A percentile compares a stretch with the other conserved stretches of the same genome.
These are phyloP conservation scores for Phengaris arion DNA, from an alignment of 2,888 invertebrate species.

Conservation along the genomic window DNA sequence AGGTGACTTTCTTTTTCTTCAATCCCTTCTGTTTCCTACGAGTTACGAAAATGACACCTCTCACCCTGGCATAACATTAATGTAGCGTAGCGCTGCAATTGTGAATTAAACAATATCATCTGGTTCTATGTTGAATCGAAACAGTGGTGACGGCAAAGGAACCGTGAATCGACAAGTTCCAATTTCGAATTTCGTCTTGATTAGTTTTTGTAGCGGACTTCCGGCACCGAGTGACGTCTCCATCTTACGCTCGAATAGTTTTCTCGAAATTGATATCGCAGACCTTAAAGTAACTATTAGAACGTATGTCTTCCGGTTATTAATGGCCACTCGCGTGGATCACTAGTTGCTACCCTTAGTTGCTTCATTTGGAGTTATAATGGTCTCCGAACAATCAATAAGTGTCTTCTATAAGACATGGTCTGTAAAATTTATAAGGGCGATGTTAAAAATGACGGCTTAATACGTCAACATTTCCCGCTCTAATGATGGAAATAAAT, in stretches of 20 bases:
- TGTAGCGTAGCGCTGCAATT: not conserved
- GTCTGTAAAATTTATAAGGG: slow-evolving; percentile 34
- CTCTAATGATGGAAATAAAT: slow-evolving; percentile 48
- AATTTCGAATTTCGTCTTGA: slow-evolving; percentile 68
- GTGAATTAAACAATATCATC: slow-evolving; percentile 25
- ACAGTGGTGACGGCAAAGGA: slow-evolving; percentile 59
- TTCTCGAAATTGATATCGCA: slow-evolving; percentile 76
- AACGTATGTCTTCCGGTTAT: slow-evolving; percentile 72
- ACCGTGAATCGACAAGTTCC: slow-evolving; percentile 61
- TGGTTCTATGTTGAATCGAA: slow-evolving; percentile 19
- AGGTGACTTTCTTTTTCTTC: slow-evolving; percentile 56
- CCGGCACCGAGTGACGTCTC: slow-evolving; percentile 65
- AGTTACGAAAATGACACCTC: slow-evolving; percentile 26
- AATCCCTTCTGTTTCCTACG: not conserved
- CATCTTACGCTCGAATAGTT: slow-evolving; percentile 63
- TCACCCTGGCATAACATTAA: slow-evolving; percentile 21
- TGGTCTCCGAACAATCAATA: slow-evolving; percentile 51
- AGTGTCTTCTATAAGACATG: slow-evolving; percentile 35
- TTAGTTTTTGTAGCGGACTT: slow-evolving; percentile 71
- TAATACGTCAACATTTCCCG: slow-evolving; percentile 43
- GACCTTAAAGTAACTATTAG: slow-evolving; percentile 71
- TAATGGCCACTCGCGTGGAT: slow-evolving; percentile 66
- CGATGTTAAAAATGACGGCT: slow-evolving; percentile 45
- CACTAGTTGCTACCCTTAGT: slow-evolving; percentile 51
- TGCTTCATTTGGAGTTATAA: slow-evolving; percentile 75